These are phyloP conservation scores for Drosophila testacea DNA, from an alignment of 2,888 invertebrate genomes.

Conservation along the genomic window DNA sequence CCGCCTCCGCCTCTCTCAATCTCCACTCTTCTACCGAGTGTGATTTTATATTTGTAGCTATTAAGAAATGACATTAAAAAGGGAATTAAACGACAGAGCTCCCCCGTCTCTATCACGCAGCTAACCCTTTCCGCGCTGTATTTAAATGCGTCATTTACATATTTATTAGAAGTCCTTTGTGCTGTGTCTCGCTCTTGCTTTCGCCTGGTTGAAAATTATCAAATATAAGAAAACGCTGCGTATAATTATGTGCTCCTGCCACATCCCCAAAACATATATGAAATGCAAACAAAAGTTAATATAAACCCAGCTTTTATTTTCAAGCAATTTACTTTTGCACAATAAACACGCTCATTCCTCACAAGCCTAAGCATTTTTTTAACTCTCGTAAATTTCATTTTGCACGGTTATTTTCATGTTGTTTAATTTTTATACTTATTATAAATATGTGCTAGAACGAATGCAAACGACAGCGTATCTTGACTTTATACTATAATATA, in stretches of 20 bases:
- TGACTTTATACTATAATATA: background rate
- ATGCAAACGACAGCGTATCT: conserved; percentile 71
- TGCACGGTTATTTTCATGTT: conserved; percentile 32
- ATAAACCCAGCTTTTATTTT: conserved; percentile 79
- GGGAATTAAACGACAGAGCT: conserved; percentile 39
- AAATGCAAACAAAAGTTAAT: conserved; percentile 82
- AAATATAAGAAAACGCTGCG: conserved; percentile 80
- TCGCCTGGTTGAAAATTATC: conserved; percentile 56
- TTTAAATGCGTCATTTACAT: conserved; percentile 79
- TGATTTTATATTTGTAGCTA: conserved; percentile 76
- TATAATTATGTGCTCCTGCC: conserved; percentile 72
- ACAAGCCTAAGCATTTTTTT: conserved; percentile 34
- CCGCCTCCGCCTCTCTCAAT: background rate
- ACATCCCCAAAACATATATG: conserved; percentile 54
- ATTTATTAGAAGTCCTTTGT: conserved; percentile 72
- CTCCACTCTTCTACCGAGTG: conserved; percentile 2
- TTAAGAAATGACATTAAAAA: conserved; percentile 78
- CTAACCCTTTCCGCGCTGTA: conserved; percentile 41
- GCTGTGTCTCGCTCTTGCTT: conserved; percentile 28
- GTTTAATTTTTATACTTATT: conserved; percentile 57
- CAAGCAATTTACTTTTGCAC: conserved; percentile 78
- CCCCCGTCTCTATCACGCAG: conserved; percentile 4
- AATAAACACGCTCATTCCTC: background rate
- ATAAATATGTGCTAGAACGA: conserved; percentile 74
- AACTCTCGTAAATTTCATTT: conserved; percentile 47